Base-by-base conservation (phyloP, 2,113 vertebrate species). In the Ptychochromis oligacanthus region DNA sequence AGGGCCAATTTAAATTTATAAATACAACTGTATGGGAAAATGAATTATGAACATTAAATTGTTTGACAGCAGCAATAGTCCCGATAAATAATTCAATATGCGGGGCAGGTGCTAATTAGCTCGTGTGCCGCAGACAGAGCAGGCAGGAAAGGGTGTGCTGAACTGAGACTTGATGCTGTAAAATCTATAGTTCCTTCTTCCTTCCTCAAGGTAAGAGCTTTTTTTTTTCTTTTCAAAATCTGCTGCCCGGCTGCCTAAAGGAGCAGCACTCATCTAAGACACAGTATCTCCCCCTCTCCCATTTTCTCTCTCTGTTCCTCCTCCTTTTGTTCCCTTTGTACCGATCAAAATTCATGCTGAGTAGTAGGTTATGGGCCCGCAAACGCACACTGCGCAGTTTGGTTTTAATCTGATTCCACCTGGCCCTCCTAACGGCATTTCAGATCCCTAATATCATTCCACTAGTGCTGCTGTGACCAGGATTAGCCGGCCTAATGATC, bases 391-490 rank as follows among this genome's bases (percentile, higher is more conserved):
- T 90, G 93, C 84, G 89, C 93, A 92, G 95, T 95, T 95, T 93
- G 92, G 91, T 94, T 93, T 93, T 95, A 95, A 96, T 96, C 94
- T 94, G 95, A 96, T 96, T 95, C 93, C 93, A 93, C 88, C 88
- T 88, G 88, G 92, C 86, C 92, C 81, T 87, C 83, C 91, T 94
- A 94, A 95, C 94, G 92, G 91, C 89, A 95, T 95, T 95, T 95
- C 91, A 92, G 92, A 91, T 93, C 91, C 94, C 91, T 95, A 95
- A 96, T 95, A 95, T 95, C 89, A 95, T 95, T 95, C 94, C 87
- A 75, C 87, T 49, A 65, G 67, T 82, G 91, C 92, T 90, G 92
- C 92, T 80, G 92, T 81, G 89, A 93, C 93, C 92, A 84, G 94
- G 95, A 95, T 94, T 94, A 94, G 92, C 89, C 82, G 89, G 86